phyloP scores from a whole-genome alignment of 2,113 vertebrate species.

The Dromas ardeola region DNA sequence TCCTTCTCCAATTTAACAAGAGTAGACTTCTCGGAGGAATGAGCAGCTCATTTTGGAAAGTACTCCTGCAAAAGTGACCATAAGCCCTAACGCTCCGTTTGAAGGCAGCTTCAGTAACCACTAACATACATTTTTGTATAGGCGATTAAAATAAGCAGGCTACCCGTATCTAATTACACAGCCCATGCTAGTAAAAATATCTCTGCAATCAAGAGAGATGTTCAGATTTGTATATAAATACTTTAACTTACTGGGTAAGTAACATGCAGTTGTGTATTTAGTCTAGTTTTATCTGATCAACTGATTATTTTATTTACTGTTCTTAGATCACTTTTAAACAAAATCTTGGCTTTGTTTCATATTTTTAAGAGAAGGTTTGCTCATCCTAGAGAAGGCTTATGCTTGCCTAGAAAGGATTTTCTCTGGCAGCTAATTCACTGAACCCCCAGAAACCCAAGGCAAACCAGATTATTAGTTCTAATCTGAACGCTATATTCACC shows the following conservation, averaged over 20 bases:
- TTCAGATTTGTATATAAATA: neutral
- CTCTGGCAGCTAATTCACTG: neutral
- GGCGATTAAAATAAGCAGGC: constrained; percentile 20
- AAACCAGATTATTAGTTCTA: neutral
- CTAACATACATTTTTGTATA: neutral
- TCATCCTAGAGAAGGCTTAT: neutral
- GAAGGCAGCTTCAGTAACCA: neutral
- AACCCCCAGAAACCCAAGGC: neutral
- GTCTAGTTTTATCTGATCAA: neutral
- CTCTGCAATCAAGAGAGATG: constrained; percentile 6
- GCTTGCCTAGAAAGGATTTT: neutral
- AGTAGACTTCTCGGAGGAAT: neutral
- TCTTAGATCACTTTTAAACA: neutral
- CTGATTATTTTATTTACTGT: constrained; percentile 34
- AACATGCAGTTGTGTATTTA: constrained; percentile 23
- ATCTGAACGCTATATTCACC: neutral
- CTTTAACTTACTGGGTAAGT: neutral
- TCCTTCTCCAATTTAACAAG: neutral
- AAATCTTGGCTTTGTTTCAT: constrained; percentile 11
- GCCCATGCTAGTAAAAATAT: neutral
- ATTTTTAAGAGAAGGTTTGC: neutral
- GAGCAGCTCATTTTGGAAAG: neutral
- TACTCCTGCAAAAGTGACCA: neutral
- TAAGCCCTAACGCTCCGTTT: neutral
- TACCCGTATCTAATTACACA: neutral